Evolutionary conservation across 2,888 invertebrate genomes (phyloP), one percentile per base, ranked within the genome.

Genomic region (Catotricha subobsoleta): DNA sequence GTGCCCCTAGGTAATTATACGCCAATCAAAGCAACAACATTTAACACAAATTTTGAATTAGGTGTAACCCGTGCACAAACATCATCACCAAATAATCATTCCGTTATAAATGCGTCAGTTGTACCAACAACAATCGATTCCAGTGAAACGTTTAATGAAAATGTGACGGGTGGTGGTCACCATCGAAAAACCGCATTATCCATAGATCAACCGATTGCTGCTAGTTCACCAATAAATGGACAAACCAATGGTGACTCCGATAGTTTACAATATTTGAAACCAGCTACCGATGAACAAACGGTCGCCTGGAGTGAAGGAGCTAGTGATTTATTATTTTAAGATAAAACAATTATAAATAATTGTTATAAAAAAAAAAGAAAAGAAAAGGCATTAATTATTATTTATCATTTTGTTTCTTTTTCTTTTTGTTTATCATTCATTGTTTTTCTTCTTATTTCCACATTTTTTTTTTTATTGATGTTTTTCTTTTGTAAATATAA

Each of bases 1-100:
- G 84, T 86, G 49, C 78, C 75, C 53, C 68, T 88, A 59, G 74
- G 80, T 48, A 80, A 75, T 56, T 88, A 87, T 68, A 84, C 83
- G 52, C 87, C 88, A 44, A 73, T 80, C 66, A 80, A 82, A 68
- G 74, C 72, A 41, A 66, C 68, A 48, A 70, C 67, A 49, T 30
- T 29, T 6, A 66, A 69, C 51, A 71, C 64, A 52, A 67, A 72
- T 45, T 87, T 86, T 67, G 77, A 81, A 65, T 68, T 86, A 46
- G 88, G 88, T 40, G 72, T 86, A 43, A 78, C 81, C 47, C 71
- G 80, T 52, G 68, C 68, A 50, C 66, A 59, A 48, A 63, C 51
- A 42, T 57, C 50, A 25, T 42, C 41, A 19, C 42, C 42, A 33
- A 36, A 31, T 25, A 30, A 40, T 18, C 34, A 23, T 29, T 8